These are phyloP conservation scores for Drosophila siamana DNA, from an alignment of 2,888 invertebrate species.

Conservation along the genomic window DNA sequence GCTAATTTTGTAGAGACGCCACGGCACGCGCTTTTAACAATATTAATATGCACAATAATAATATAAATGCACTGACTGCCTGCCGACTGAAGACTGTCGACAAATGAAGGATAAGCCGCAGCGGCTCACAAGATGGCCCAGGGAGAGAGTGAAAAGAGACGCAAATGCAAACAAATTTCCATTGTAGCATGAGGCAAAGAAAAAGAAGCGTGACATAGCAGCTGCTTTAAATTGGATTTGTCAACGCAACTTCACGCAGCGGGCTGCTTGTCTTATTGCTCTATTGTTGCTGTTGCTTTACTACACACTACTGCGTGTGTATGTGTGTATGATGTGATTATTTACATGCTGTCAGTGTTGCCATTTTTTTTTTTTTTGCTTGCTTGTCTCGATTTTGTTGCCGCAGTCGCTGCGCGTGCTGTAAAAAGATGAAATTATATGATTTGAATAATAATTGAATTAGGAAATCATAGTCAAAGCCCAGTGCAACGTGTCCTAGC, in stretches of 20 bases:
- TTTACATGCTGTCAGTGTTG: constrained; percentile 57
- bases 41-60: constrained; percentile 76
- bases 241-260: constrained; percentile 23
- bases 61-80: constrained; percentile 38
- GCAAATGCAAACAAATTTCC: constrained; percentile 61
- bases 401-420: constrained; percentile 31
- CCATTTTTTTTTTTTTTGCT: constrained; percentile 8
- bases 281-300: not conserved
- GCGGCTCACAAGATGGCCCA: constrained; percentile 11
- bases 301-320: constrained; percentile 4
- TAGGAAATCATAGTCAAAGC: constrained; percentile 77
- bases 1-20: constrained; percentile 73
- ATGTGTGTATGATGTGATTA: constrained; percentile 57
- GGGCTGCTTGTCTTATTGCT: constrained; percentile 17
- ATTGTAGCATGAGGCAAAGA: constrained; percentile 52
- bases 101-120: constrained; percentile 56
- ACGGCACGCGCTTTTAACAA: constrained; percentile 71
- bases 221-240: constrained; percentile 54
- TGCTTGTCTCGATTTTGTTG: constrained; percentile 11
- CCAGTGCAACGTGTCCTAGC: constrained; percentile 28
- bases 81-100: constrained; percentile 13
- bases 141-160: constrained; percentile 39
- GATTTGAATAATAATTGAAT: constrained; percentile 85
- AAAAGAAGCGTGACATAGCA: constrained; percentile 10
- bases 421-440: constrained; percentile 82